Evolutionary conservation across 2,888 invertebrate genomes (phyloP), one percentile per base, ranked within the genome.

Genomic region (Lissocephala sabroskyi): DNA sequence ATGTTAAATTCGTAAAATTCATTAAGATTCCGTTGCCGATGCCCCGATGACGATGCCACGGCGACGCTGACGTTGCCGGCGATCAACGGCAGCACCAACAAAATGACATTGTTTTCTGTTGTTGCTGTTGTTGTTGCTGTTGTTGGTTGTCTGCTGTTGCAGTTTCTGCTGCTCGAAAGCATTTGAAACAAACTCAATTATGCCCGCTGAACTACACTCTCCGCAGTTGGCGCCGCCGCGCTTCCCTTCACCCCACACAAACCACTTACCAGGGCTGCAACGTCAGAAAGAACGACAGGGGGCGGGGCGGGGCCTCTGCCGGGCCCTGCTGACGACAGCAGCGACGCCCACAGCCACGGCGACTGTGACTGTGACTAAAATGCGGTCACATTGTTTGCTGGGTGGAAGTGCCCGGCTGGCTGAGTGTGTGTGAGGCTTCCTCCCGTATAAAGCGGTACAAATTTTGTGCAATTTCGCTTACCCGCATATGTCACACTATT

Each of bases 361-460:
- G 56, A 57, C 52, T 73, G 68, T 56, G 70, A 75, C 73, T 74
- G 79, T 74, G 74, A 68, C 74, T 78, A 73, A 79, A 74, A 78
- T 78, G 79, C 79, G 74, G 79, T 79, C 74, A 78, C 65, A 78
- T 73, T 78, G 70, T 65, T 73, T 73, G 74, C 65, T 59, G 59
- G 3, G 7, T 5, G 23, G 3, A 7, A 5, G 23, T 23, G 4
- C 7, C 3, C 7, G 23, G 3, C 3, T 23, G 23, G 3, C 4
- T 23, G 23, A 5, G 23, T 23, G 23, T 23, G 23, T 23, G 23
- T 23, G 35, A 16, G 16, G 9, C 16, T 41, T 37, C 18, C 28
- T 11, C 10, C 11, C 43, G 29, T 19, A 52, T 45, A 36, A 59
- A 44, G 45, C 59, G 45, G 47, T 61, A 52, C 45, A 52, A 48